A percentile compares a stretch with the other conserved stretches of the same genome.
Conservation (phyloP, 53 echinoderm and acorn worm species). For the Pentamera pediparva region DNA sequence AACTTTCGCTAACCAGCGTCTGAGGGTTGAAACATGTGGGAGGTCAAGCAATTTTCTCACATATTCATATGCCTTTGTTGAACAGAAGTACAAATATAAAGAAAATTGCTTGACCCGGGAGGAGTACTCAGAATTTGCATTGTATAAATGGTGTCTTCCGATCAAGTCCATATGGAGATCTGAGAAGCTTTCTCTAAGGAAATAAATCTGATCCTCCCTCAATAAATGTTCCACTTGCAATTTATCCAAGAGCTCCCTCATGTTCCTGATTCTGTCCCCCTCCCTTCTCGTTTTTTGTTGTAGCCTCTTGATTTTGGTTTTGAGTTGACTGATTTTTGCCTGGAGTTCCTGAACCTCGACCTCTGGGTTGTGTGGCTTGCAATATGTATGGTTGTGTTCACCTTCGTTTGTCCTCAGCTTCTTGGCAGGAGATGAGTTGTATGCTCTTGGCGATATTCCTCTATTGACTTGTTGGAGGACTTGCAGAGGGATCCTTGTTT, state of each 20-base stretch:
- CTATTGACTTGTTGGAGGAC: no score
- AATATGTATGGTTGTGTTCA: neutral
- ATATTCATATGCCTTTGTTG: conserved; percentile 8
- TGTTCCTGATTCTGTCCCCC: neutral
- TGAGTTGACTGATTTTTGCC: neutral
- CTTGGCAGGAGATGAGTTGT: no score
- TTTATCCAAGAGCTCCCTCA: neutral
- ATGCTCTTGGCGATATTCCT: no score
- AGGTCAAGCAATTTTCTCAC: neutral
- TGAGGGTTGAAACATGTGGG: neutral
- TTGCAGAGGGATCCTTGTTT: no score
- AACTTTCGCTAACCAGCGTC: neutral
- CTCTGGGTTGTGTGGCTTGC: neutral
- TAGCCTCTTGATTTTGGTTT: neutral
- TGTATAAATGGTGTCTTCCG: neutral
- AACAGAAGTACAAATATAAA: neutral
- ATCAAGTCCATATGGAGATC: neutral
- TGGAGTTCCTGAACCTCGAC: neutral
- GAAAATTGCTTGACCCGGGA: conserved; percentile 13
- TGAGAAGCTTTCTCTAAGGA: neutral
- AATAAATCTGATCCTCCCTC: neutral
- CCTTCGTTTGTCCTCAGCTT: no score
- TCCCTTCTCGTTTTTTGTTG: neutral
- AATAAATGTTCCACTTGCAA: neutral
- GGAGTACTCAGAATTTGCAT: neutral